Conservation (phyloP, 2,888 invertebrate species). For the Parochlus steinenii region DNA sequence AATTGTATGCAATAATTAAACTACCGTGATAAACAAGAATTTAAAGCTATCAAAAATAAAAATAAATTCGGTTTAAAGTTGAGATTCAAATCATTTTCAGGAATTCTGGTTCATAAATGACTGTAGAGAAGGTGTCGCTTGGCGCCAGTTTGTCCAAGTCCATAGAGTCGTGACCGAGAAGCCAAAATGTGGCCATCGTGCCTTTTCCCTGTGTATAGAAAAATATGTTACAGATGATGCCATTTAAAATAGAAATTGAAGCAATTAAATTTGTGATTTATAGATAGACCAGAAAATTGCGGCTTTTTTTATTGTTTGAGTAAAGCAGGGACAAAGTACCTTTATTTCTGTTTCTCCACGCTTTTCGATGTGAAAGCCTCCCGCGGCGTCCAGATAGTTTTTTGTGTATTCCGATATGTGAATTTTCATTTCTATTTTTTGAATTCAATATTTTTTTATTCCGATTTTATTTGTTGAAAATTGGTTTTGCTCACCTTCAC, state of each 20-base stretch:
- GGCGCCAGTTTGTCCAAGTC: not conserved
- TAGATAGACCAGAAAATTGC: not conserved
- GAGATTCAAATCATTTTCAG: conserved; percentile 13
- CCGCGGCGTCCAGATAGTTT: conserved; percentile 34
- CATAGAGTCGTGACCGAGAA: conserved; percentile 28
- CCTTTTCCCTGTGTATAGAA: conserved; percentile 40
- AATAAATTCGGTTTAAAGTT: not conserved
- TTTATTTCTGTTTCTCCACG: conserved; percentile 32
- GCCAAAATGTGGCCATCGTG: conserved; percentile 38
- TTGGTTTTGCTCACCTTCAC: conserved; percentile 27
- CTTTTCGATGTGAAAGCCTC: conserved; percentile 31
- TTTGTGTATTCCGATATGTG: conserved; percentile 41
- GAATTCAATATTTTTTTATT: not conserved
- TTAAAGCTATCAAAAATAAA: not conserved
- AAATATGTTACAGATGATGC: conserved; percentile 11
- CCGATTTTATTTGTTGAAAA: not conserved
- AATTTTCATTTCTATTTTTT: conserved; percentile 37
- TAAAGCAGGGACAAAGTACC: conserved; percentile 20
- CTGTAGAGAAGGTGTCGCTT: not conserved
- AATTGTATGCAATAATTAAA: no score
- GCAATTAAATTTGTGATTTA: conserved; percentile 6
- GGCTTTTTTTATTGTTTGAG: not conserved
- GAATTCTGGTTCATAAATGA: conserved; percentile 21
- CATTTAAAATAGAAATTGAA: not conserved
- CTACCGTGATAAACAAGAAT: no score